Base-by-base conservation (phyloP, 1,140 invertebrate genomes). In the Triops cancriformis region DNA sequence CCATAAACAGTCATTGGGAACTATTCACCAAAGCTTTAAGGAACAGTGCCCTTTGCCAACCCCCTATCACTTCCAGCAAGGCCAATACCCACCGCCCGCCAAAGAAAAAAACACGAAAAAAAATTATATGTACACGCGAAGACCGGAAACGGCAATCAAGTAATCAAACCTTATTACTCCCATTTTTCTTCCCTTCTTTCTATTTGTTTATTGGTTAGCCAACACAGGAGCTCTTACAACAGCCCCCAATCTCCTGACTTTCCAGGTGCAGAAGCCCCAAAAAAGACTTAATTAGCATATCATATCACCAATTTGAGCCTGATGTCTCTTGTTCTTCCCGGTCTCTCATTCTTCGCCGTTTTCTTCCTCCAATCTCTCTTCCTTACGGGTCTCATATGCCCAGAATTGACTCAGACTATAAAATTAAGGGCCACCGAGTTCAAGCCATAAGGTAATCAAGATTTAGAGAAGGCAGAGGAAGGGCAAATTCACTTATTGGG, bases 221-320 rank as follows among this genome's bases (percentile, higher is more conserved):
- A 37, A 37, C 31, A 37, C 31, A 64, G 51, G 14, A 23, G 51
- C 51, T 64, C 18, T 37, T 37, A 37, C 31, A 37, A 37, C 31
- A 37, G 31, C 31, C 31, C 31, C 31, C 31, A 37, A 37, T 37
- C 31, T 37, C 31, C 31, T 37, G 7, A 37, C 31, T 37, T 37
- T 37, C 31, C 31, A 37, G 31, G 31, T 37, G 31, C 31, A 37
- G 31, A 37, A 37, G 31, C 31, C 31, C 31, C 31, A 23, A 64
- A 64, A 64, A 64, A 64, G 23, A 18, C n/a, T 64, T 64, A 64
- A 64, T 64, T 64, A 64, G 51, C 51, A 64, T 64, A 64, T 64
- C 51, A 64, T 64, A 9, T 0, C 51, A n/a, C 18, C 18, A 64
- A 64, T 64, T 64, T 64, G 51, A 64, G 23, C 14, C n/a, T 64